Evolutionary conservation across 2,797 vertebrate genomes (phyloP), one percentile per base, ranked within the genome.

Genomic region (Huso huso): DNA sequence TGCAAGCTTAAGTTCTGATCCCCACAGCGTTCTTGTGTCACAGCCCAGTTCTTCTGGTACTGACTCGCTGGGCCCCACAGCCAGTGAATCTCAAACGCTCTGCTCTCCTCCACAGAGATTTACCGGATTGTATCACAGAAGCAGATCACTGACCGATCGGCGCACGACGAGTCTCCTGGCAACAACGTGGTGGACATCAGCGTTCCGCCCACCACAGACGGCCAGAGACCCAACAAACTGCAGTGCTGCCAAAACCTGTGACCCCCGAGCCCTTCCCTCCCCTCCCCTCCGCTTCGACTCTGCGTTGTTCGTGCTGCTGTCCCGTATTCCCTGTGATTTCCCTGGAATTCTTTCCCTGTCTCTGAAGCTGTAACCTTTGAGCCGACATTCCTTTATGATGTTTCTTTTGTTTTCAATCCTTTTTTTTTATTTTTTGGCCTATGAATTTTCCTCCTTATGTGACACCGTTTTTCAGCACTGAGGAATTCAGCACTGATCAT

Each of bases 181-280:
- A 98, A 98, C 90, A 98, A 98, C 0, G 95, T 98, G 65, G 96
- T 98, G 23, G 94, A 97, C 84, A 98, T 98, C 90, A 97, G 93
- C 0, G 94, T 98, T 65, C 95, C 95, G 0, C 95, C 95, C 61
- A 98, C 96, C 77, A 96, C 92, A 2, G 96, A 98, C 0, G 91
- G 93, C 82, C 95, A 97, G 84, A 94, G 93, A 83, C 90, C 93
- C 79, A 93, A 77, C 90, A 95, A 94, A 89, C 92, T 98, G 74
- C 95, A 97, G 87, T 98, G 95, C 89, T 98, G 95, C 86, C 95
- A 98, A 90, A 98, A 93, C 83, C 94, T 96, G 94, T 98, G 95
- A 94, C 89, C 79, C 70, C 71, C 71, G 76, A 77, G 2, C 23
- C 23, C 23, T 2, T 3, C 64, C 70, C 72, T 78, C 73, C 77